Evolutionary conservation across 2,888 invertebrate species (phyloP).

Genomic region (Tipula helvola): DNA sequence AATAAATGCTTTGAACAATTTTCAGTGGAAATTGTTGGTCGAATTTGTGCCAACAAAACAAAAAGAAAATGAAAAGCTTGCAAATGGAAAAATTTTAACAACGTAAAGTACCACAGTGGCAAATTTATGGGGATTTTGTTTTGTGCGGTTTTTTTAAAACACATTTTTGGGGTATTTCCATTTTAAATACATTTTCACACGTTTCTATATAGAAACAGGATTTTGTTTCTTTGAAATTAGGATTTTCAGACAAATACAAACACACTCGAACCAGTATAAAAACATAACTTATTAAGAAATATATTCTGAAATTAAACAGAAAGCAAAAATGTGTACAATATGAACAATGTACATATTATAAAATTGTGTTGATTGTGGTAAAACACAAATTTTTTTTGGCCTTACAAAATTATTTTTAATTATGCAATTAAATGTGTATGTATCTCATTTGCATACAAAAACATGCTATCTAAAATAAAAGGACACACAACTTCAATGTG

Average conservation of each 20-base stretch:
- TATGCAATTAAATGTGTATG: not conserved
- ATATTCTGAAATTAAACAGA: not conserved
- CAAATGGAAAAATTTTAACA: too few relatives aligned
- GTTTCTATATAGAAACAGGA: not conserved
- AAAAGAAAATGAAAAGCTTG: too few relatives aligned
- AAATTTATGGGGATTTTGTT: too few relatives aligned
- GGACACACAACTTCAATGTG: not conserved
- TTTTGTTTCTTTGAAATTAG: not conserved
- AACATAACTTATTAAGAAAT: not conserved
- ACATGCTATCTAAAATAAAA: not conserved
- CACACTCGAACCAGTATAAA: too few relatives aligned
- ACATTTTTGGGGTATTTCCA: too few relatives aligned
- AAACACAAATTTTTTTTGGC: not conserved
- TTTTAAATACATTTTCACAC: too few relatives aligned
- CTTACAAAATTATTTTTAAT: not conserved
- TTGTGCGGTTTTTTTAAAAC: too few relatives aligned
- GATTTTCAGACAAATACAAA: not conserved
- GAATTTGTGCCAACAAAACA: too few relatives aligned
- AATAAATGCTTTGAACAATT: too few relatives aligned
- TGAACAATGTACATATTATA: not conserved
- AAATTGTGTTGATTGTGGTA: not conserved
- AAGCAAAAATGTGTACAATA: not conserved
- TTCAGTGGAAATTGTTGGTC: too few relatives aligned
- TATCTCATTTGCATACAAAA: not conserved
- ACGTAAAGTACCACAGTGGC: too few relatives aligned